Conservation (phyloP, 2,797 vertebrate genomes). For the Bovichtus diacanthus region DNA sequence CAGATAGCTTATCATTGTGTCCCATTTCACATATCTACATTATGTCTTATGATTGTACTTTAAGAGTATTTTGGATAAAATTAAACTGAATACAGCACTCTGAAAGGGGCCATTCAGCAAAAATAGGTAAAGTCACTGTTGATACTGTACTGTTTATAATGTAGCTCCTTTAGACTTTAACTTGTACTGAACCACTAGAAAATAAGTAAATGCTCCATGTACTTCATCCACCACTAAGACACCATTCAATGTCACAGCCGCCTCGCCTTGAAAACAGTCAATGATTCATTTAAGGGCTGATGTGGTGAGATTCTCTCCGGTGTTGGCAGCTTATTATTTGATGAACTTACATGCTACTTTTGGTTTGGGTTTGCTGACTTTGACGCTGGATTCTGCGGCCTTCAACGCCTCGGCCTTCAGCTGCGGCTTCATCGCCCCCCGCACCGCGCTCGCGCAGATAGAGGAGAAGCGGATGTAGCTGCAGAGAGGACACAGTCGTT, state of each 20-base stretch:
- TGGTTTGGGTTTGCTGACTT: slow-evolving; percentile 80
- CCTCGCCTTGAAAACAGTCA: neutral
- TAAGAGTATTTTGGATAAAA: too few relatives aligned
- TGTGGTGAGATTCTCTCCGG: neutral
- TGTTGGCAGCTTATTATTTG: accelerated
- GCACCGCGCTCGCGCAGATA: slow-evolving; percentile 91
- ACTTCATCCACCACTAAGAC: too few relatives aligned
- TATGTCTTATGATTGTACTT: too few relatives aligned
- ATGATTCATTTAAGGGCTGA: too few relatives aligned
- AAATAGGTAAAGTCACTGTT: neutral
- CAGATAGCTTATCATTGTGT: too few relatives aligned
- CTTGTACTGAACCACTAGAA: neutral
- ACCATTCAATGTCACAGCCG: slow-evolving; percentile 30
- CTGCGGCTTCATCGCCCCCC: slow-evolving; percentile 92
- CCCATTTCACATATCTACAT: too few relatives aligned
- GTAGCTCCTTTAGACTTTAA: accelerated
- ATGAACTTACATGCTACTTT: slow-evolving; percentile 63
- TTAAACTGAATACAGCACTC: too few relatives aligned
- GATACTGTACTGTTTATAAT: neutral
- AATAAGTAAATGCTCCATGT: neutral
- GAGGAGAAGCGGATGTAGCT: slow-evolving; percentile 97
- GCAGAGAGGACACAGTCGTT: slow-evolving; percentile 40
- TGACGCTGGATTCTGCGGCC: slow-evolving; percentile 85
- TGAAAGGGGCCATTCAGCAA: neutral
- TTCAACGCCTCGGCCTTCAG: slow-evolving; percentile 85